Evolutionary conservation across 1,140 invertebrate genomes (phyloP).

Genomic region (Drosophila micromelanica): DNA sequence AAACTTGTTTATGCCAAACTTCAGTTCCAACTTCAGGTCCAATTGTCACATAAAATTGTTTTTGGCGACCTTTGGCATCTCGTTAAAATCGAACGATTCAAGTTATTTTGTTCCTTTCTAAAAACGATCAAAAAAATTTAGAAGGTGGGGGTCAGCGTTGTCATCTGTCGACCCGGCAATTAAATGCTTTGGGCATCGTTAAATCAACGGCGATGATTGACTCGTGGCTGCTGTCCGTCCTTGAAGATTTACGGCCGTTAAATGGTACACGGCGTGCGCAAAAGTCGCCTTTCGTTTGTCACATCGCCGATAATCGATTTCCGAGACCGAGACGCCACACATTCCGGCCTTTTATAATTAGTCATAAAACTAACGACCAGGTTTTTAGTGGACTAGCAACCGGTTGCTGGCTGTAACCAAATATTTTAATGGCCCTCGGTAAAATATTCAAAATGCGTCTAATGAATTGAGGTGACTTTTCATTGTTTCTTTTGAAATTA

Average conservation of each 20-base stretch:
- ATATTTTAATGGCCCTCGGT: slow-evolving; percentile 33
- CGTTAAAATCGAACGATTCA: too few relatives aligned
- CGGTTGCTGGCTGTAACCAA: slow-evolving; percentile 21
- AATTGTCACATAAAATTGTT: slow-evolving; percentile 59
- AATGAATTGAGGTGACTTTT: slow-evolving; percentile 23
- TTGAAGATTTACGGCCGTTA: slow-evolving; percentile 81
- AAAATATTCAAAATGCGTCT: slow-evolving; percentile 13
- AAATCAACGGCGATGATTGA: slow-evolving; percentile 73
- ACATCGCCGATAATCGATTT: slow-evolving; percentile 74
- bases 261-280: slow-evolving; percentile 38
- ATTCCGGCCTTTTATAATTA: slow-evolving; percentile 25
- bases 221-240: slow-evolving; percentile 66
- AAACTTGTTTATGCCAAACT: slow-evolving; percentile 45
- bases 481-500: not conserved
- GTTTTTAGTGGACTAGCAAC: slow-evolving; percentile 18
- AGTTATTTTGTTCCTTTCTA: slow-evolving; percentile 55
- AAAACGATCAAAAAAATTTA: slow-evolving; percentile 32
- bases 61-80: slow-evolving; percentile 61
- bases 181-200: slow-evolving; percentile 69
- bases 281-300: slow-evolving; percentile 51
- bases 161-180: slow-evolving; percentile 64
- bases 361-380: slow-evolving; percentile 34
- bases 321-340: slow-evolving; percentile 31
- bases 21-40: not conserved
- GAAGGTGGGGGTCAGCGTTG: slow-evolving; percentile 6